phyloP scores from a whole-genome alignment of 2,113 vertebrate genomes.

The human region GRCh38 chr6:93267501-93268000 shows the following conservation, averaged over 20 bases:
- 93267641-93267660: neutral
- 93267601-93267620: neutral
- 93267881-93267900: neutral
- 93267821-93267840: neutral
- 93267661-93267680: neutral
- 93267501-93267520: neutral
- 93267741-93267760: neutral
- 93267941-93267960: neutral
- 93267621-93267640: neutral
- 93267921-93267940: neutral
- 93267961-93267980: neutral
- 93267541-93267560: neutral
- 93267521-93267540: neutral
- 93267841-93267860: neutral
- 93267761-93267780: neutral
- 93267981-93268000: neutral
- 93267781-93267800: neutral
- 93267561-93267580: neutral
- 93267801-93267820: neutral
- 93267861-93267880: neutral
- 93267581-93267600: neutral
- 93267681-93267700: neutral
- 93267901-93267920: neutral
- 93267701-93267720: neutral
- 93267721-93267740: slow-evolving; percentile 16